These are phyloP conservation scores for Nothocercus nigrocapillus DNA, from an alignment of 2,113 vertebrate species.

Conservation along the genomic window DNA sequence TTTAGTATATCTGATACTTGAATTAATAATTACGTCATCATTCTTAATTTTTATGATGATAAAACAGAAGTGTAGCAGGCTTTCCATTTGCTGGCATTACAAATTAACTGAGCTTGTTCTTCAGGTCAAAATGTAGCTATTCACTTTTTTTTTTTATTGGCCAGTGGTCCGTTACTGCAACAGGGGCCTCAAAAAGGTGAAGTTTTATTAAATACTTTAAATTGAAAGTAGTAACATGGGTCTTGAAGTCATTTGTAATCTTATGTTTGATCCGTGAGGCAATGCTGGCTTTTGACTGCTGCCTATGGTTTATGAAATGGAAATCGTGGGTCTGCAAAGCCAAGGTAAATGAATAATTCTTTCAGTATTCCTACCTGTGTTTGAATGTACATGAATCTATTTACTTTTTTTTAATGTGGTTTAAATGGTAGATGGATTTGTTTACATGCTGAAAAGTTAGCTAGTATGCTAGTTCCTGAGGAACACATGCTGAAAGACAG, in stretches of 20 bases:
- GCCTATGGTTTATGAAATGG: not conserved
- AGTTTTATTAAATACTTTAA: not conserved
- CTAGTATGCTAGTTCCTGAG: not conserved
- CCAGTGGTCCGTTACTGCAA: not conserved
- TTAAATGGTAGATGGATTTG: not conserved
- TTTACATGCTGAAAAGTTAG: not conserved
- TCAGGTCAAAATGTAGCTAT: not conserved
- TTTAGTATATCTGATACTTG: not conserved
- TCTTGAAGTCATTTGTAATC: not conserved
- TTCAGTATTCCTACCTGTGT: not conserved
- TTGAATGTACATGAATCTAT: not conserved
- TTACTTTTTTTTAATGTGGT: not conserved
- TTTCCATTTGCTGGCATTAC: not conserved
- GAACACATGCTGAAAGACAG: not conserved
- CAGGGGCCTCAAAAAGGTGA: not conserved
- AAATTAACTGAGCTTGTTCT: not conserved
- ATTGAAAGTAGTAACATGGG: not conserved
- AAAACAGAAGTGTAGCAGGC: not conserved
- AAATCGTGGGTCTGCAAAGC: not conserved
- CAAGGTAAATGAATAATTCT: not conserved
- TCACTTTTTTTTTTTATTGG: too few species aligned
- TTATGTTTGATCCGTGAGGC: not conserved
- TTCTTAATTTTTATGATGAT: not conserved
- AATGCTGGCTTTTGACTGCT: not conserved
- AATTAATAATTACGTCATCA: not conserved